phyloP scores from a whole-genome alignment of 2,888 invertebrate species.

The Baccha elongata region DNA sequence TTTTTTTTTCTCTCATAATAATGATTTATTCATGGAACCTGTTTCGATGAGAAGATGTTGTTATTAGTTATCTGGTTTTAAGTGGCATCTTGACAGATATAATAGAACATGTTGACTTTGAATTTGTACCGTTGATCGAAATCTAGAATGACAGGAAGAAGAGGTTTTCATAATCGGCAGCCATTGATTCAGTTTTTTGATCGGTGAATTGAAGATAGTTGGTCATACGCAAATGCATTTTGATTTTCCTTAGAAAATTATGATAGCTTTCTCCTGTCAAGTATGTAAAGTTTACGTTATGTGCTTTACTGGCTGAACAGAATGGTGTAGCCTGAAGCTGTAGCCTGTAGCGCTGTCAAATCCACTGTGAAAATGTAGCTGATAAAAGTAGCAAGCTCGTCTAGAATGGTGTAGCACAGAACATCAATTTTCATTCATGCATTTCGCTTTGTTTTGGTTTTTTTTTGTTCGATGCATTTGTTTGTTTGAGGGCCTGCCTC shows the following conservation, averaged over 20 bases:
- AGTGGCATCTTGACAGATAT: constrained; percentile 39
- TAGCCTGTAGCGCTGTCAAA: too few relatives aligned
- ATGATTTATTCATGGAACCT: constrained; percentile 36
- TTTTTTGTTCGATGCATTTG: too few relatives aligned
- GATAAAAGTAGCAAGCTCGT: too few relatives aligned
- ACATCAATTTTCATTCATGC: too few relatives aligned
- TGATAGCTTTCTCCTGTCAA: not conserved
- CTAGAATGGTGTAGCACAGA: too few relatives aligned
- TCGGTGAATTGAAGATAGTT: not conserved
- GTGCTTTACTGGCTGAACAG: too few relatives aligned
- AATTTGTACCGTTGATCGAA: constrained; percentile 32
- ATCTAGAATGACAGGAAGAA: constrained; percentile 20
- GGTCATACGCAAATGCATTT: not conserved
- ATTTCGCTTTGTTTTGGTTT: too few relatives aligned
- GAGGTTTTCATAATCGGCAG: not conserved
- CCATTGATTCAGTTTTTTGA: not conserved
- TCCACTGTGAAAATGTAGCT: too few relatives aligned
- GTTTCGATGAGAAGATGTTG: constrained; percentile 29
- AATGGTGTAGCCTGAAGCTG: too few relatives aligned
- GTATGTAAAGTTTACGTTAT: too few relatives aligned
- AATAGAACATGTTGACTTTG: constrained; percentile 31
- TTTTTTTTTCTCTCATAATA: not conserved
- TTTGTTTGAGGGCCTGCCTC: too few relatives aligned
- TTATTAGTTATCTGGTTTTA: constrained; percentile 25
- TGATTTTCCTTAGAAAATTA: not conserved